phyloP scores from a whole-genome alignment of 2,113 vertebrate genomes.

The Spermophilus dauricus region DNA sequence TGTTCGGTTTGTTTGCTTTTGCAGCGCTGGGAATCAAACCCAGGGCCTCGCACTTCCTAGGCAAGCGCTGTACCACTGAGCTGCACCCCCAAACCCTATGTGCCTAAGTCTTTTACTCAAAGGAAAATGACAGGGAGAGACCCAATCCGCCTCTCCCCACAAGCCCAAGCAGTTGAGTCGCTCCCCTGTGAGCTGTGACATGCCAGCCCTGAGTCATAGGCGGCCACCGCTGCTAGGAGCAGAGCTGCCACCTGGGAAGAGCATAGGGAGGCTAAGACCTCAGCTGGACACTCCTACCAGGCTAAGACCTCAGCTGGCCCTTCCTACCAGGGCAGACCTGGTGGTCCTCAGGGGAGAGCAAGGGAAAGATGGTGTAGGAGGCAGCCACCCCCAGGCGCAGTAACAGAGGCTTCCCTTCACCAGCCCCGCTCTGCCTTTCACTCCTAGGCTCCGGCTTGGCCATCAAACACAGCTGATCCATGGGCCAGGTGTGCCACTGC shows the following conservation, averaged over 20 bases:
- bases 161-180: not conserved
- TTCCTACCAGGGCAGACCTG: not conserved
- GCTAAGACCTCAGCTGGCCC: not conserved
- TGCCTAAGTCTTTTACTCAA: not conserved
- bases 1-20: not conserved
- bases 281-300: not conserved
- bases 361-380: not conserved
- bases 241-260: not conserved
- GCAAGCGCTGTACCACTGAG: not conserved
- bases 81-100: not conserved
- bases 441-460: not conserved
- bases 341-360: not conserved
- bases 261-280: not conserved
- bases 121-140: not conserved
- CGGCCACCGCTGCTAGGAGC: accelerated
- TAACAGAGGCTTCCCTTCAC: not conserved
- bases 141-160: no score
- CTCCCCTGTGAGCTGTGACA: not conserved
- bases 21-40: not conserved
- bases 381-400: not conserved
- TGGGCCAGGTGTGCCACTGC: not conserved
- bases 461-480: not conserved
- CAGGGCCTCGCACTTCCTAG: not conserved
- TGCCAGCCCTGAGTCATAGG: not conserved
- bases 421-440: accelerated